Evolutionary conservation across 2,797 vertebrate genomes (phyloP), one percentile per base, ranked within the genome.

Genomic region (Tokudaia muenninki): DNA sequence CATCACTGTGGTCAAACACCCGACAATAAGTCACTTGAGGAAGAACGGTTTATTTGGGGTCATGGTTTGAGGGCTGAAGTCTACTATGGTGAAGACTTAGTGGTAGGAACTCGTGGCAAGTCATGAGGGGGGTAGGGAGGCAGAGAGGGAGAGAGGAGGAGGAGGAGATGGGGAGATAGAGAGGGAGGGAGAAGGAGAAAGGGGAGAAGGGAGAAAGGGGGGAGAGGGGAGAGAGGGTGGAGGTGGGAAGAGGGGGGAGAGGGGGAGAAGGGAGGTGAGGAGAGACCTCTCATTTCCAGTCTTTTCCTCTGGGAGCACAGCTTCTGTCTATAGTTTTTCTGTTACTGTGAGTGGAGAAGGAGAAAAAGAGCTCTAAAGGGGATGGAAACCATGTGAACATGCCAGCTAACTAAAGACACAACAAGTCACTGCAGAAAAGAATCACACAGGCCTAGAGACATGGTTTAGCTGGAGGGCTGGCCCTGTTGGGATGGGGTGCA

Each of bases 341-440:
- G 80, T 72, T 63, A 24, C 3, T 67, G 11, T 50, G 7, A 37
- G 3, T 47, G 12, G 57, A 84, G 34, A 80, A 57, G 7, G 77
- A 74, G 1, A 2, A 1, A 1, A 6, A 12, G 34, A 13, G 9
- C 8, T 34, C 10, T 1, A 3, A 55, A 59, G 72, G 21, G 9
- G 10, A 9, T 0, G 1, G 24, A 47, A 55, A 22, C 17, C 5
- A 2, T 0, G 1, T 8, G 17, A 8, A 7, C 29, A 8, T 41
- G 55, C 4, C 3, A 5, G 29, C 16, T 47, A 72, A 37, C n/a
- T n/a, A 29, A 81, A 75, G 41, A 22, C n/a, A 12, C 3, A 4
- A 14, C 26, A 65, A 19, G 17, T 6, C 13, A 4, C 4, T 67
- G 24, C 22, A 90, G 47, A 17, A 90, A 70, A 12, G 21, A 87